Percentiles rank a stretch among this genome's conserved stretches.
Evolutionary conservation across 2,797 vertebrate species (phyloP).

Genomic region (Florisuga fusca): DNA sequence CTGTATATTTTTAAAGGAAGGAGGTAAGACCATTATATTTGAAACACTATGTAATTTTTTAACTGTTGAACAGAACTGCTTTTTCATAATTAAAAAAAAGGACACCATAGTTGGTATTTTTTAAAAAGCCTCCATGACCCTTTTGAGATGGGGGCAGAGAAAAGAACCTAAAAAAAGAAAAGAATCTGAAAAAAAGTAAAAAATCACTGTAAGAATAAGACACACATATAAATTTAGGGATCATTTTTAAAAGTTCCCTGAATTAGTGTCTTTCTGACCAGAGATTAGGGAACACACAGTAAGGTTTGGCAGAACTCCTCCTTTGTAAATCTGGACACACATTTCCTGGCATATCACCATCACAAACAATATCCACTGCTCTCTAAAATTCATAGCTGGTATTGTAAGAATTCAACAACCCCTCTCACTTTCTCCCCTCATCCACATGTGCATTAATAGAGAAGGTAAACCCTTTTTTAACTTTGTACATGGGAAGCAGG

Average conservation of each 20-base stretch:
- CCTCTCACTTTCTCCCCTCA: neutral
- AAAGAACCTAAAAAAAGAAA: neutral
- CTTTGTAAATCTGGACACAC: neutral
- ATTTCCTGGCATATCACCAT: neutral
- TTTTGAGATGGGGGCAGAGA: neutral
- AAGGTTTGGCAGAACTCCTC: neutral
- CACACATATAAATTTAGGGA: neutral
- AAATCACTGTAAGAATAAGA: neutral
- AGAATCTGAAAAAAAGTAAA: neutral
- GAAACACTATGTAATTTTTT: neutral
- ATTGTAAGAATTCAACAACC: neutral
- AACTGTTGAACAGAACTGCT: neutral
- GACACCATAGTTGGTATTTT: neutral
- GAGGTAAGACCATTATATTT: neutral
- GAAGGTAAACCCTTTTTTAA: neutral
- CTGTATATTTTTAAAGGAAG: neutral
- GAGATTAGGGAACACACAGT: neutral
- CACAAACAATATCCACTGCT: neutral
- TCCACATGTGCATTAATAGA: neutral
- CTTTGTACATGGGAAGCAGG: neutral
- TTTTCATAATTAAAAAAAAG: conserved; percentile 12
- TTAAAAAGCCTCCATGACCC: conserved; percentile 13
- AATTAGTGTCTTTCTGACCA: neutral
- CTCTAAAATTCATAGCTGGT: neutral
- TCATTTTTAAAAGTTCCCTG: neutral